A percentile compares a stretch with the other conserved stretches of the same genome.
These are phyloP conservation scores for Chaetodon auriga DNA, from an alignment of 2,113 vertebrate genomes.

Conservation along the genomic window DNA sequence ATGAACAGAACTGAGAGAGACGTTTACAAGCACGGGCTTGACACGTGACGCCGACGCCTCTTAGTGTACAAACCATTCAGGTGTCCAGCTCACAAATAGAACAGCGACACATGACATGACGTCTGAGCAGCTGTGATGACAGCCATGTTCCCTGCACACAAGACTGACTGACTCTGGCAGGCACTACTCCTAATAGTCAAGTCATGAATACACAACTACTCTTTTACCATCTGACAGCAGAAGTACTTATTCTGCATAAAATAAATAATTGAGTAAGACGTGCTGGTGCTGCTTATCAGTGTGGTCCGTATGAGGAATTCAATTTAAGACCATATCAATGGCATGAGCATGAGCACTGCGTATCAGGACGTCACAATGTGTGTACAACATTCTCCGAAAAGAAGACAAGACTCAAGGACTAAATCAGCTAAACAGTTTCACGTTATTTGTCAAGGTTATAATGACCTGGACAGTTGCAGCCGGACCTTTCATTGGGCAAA, in stretches of 20 bases:
- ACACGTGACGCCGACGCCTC: constrained; percentile 56
- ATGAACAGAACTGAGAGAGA: constrained; percentile 1
- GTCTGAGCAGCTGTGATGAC: constrained; percentile 62
- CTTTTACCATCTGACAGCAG: background rate
- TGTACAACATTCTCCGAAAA: background rate
- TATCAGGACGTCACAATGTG: background rate
- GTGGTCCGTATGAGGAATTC: background rate
- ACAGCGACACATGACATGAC: constrained; percentile 63
- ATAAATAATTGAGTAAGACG: background rate
- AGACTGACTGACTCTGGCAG: background rate
- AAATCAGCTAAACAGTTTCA: background rate
- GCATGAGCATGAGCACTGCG: background rate
- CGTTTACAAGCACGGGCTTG: background rate
- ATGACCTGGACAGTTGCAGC: background rate
- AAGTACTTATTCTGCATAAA: background rate
- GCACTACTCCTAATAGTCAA: background rate
- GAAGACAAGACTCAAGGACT: background rate
- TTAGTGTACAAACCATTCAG: constrained; percentile 67
- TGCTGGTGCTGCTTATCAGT: no score
- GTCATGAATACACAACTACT: background rate
- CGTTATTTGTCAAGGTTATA: constrained; percentile 10
- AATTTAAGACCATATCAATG: background rate
- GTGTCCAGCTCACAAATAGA: constrained; percentile 76
- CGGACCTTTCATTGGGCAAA: background rate
- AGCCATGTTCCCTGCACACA: background rate